Evolutionary conservation across 2,113 vertebrate species (phyloP), one percentile per base, ranked within the genome.

Genomic region (Charadrius vociferus): DNA sequence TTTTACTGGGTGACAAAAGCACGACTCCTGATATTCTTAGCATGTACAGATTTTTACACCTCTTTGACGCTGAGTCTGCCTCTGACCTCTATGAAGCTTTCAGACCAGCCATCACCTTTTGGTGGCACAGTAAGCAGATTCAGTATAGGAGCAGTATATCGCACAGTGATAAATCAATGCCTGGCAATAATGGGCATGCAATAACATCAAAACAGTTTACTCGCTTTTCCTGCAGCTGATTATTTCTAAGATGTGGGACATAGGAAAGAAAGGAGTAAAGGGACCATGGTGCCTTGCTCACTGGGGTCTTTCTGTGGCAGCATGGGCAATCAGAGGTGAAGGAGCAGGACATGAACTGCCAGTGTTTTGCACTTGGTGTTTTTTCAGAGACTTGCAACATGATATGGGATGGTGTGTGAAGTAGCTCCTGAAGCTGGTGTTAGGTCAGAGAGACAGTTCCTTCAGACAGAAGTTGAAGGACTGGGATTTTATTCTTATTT

Each of bases 251-350:
- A 30, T 5, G 24, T 37, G 39, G 53, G 49, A 43, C 4, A 56
- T 0, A 34, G 30, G 49, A 63, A 59, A 68, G 20, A 65, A 63
- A 79, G 23, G 34, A 73, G 9, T 72, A 70, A 49, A 86, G 30
- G 16, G 27, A 65, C 17, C 0, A 0, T 2, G 0, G 24, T 43
- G 36, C 18, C 43, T 66, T 67, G 21, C 10, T 81, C 14, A 18
- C 34, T 50, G 61, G 71, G 6, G 8, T 80, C 18, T 52, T 66
- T 90, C 34, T 68, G 27, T 50, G 36, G 15, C 49, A 87, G 50
- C 7, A 9, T 7, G 10, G 34, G 67, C 22, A 72, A 45, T 10
- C 37, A 19, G 34, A 78, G 47, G 11, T 21, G 17, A 79, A 70
- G 56, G 43, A 88, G n/a, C 20, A 56, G 34, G 10, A 22, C 14